Conservation (phyloP, 2,888 invertebrate genomes). For the Erebia palarica region DNA sequence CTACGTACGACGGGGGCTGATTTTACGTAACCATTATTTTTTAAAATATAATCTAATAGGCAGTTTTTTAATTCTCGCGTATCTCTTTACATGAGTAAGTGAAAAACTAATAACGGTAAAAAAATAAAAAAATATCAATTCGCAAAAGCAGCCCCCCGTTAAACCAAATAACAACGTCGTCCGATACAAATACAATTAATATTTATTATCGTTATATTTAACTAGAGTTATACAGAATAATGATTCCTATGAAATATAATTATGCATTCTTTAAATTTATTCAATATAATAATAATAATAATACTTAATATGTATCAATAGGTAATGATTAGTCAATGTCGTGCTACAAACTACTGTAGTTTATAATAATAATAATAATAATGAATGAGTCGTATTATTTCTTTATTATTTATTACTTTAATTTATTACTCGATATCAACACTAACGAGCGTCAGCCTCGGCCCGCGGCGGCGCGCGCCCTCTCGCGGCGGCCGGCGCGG, state of each 20-base stretch:
- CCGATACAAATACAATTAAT: constrained; percentile 70
- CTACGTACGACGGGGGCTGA: constrained; percentile 74
- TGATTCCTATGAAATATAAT: constrained; percentile 84
- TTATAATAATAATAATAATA: constrained; percentile 61
- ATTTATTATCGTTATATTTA: constrained; percentile 81
- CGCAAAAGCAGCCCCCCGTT: constrained; percentile 77
- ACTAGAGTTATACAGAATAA: constrained; percentile 84
- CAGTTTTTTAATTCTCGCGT: constrained; percentile 74
- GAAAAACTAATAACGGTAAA: constrained; percentile 82
- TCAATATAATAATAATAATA: constrained; percentile 81
- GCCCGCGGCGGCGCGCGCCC: constrained; percentile 43
- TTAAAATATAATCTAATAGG: constrained; percentile 83
- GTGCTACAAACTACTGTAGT: constrained; percentile 80
- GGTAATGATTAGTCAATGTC: constrained; percentile 82
- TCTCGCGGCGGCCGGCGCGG: constrained; percentile 47
- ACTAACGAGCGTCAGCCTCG: constrained; percentile 79
- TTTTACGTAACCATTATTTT: constrained; percentile 79
- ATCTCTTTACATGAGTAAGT: constrained; percentile 76
- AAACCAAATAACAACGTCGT: constrained; percentile 63
- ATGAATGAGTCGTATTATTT: constrained; percentile 80
- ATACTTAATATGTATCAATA: constrained; percentile 83
- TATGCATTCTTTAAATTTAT: constrained; percentile 83
- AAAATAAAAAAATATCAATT: constrained; percentile 82
- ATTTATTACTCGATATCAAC: constrained; percentile 77
- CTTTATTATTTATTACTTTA: constrained; percentile 74